phyloP scores from a whole-genome alignment of 2,888 invertebrate genomes.

The Drosophila nigricruria region DNA sequence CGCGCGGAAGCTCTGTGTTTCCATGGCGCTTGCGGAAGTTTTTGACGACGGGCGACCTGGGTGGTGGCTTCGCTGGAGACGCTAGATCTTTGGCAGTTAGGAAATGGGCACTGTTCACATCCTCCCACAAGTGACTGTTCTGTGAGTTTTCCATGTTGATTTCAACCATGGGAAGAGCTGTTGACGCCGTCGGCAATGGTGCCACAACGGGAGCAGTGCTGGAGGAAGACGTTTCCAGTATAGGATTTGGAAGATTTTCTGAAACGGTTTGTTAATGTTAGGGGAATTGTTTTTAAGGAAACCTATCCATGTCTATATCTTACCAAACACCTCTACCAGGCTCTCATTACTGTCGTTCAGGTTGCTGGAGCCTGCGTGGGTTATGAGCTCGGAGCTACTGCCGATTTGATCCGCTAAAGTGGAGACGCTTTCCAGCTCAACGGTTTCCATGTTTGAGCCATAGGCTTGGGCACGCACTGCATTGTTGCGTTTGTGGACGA shows the following conservation, averaged over 20 bases:
- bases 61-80: background rate
- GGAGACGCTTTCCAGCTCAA: slow-evolving; percentile 13
- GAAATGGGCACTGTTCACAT: slow-evolving; percentile 30
- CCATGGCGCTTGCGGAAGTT: rapidly evolving
- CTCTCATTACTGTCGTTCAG: background rate
- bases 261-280: slow-evolving; percentile 2
- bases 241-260: slow-evolving; percentile 38
- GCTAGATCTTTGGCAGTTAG: background rate
- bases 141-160: slow-evolving; percentile 61
- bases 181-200: background rate
- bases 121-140: slow-evolving; percentile 51
- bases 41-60: background rate
- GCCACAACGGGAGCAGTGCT: background rate
- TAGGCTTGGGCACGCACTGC: slow-evolving; percentile 14
- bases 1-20: background rate
- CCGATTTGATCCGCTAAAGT: background rate
- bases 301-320: background rate
- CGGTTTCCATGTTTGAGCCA: slow-evolving; percentile 30
- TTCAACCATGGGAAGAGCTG: slow-evolving; percentile 60
- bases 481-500: slow-evolving; percentile 61
- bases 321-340: slow-evolving; percentile 37
- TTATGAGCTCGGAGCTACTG: background rate
- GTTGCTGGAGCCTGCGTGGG: background rate
- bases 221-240: background rate
- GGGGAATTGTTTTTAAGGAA: background rate